These are phyloP conservation scores for Forbesichthys agassizii DNA, from an alignment of 2,113 vertebrate genomes.

Conservation along the genomic window DNA sequence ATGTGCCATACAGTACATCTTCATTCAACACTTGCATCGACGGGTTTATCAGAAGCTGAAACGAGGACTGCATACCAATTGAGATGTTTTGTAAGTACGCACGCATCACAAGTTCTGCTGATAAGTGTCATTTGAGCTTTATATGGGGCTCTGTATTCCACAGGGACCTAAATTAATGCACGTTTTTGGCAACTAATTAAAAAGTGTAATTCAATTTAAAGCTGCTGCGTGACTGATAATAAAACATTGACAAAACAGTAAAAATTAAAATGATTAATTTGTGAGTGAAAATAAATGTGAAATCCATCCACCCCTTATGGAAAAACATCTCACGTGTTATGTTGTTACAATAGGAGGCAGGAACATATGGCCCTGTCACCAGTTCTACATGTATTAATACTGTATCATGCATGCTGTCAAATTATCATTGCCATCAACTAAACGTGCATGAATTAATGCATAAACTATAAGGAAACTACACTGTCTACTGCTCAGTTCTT, in stretches of 20 bases:
- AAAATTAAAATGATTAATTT: slow-evolving; percentile 15
- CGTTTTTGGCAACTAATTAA: slow-evolving; percentile 43
- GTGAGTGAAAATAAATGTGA: too few species aligned
- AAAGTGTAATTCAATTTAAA: slow-evolving; percentile 38
- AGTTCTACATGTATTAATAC: too few species aligned
- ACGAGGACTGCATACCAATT: slow-evolving; percentile 4
- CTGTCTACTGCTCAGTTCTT: neutral
- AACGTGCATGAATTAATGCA: too few species aligned
- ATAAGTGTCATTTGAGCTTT: slow-evolving; percentile 6
- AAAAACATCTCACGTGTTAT: too few species aligned
- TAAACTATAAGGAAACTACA: too few species aligned
- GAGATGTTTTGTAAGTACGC: slow-evolving; percentile 1
- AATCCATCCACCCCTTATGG: too few species aligned
- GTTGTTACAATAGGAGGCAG: too few species aligned
- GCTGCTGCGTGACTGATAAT: slow-evolving; percentile 30
- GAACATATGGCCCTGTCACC: too few species aligned
- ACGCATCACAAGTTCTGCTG: neutral
- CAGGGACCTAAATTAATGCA: slow-evolving; percentile 7
- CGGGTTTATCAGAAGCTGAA: neutral
- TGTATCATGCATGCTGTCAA: too few species aligned
- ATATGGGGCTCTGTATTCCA: neutral
- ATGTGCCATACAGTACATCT: too few species aligned
- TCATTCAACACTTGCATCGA: too few species aligned
- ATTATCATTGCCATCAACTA: too few species aligned
- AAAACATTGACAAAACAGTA: slow-evolving; percentile 17